Base-by-base conservation (phyloP, 2,888 invertebrate genomes). In the Eustalomyia histrio region DNA sequence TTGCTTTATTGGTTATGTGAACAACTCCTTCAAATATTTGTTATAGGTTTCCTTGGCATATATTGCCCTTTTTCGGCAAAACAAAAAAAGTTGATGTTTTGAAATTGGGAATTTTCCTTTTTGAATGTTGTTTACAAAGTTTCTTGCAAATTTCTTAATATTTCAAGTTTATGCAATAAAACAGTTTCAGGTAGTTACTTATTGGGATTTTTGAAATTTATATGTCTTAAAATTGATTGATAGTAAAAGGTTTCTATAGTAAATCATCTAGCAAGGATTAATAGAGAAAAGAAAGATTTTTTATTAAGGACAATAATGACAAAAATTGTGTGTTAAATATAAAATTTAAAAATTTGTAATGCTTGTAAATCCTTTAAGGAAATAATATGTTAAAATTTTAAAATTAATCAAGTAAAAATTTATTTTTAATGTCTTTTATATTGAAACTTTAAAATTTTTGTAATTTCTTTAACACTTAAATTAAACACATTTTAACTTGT, bases 51-150 rank as follows among this genome's bases (percentile, higher is more conserved):
- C 53, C 18, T 18, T 39, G 43, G 53, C 21, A 39, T 43, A 39
- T n/a, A 67, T 67, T 67, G 67, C 55, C 43, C 55, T 57, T 67
- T 16, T 64, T 33, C n/a, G 72, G n/a, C 67, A 17, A 71, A n/a
- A 29, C 4, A 3, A 29, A 29, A 29, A 29, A 29, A 29, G 29
- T 24, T 6, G 29, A 29, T 6, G 29, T 58, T 58, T 74, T 57
- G 63, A 53, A 57, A 52, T 83, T 65, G 35, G 39, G 55, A 35
- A 12, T 63, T 35, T 21, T 21, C 29, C 29, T 9, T 39, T 16
- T 5, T n/a, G n/a, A 21, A 61, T 9, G n/a, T 29, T 29, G 17
- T 64, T 33, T 4, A 35, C 35, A 29, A 12, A 18, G 2, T 5
- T 39, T 21, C 2, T 21, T 21, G 29, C 4, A 6, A 29, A 7